These are phyloP conservation scores for Stigmatopora argus DNA, from an alignment of 2,113 vertebrate genomes.

Conservation along the genomic window DNA sequence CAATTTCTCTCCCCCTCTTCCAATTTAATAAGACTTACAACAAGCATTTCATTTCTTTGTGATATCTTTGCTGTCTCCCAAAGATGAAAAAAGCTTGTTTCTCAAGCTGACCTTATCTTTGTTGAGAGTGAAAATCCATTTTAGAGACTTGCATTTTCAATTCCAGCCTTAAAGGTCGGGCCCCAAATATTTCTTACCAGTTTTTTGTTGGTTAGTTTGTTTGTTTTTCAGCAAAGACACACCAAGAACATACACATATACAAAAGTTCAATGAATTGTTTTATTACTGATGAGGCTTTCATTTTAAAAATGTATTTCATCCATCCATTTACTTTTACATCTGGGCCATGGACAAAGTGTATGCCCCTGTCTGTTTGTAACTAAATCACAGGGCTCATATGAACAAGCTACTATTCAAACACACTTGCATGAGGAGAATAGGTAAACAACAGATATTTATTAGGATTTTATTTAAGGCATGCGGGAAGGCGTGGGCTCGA, in stretches of 20 bases:
- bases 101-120: constrained; percentile 32
- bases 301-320: too few relatives aligned
- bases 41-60: constrained; percentile 30
- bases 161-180: constrained; percentile 15
- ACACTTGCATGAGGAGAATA: too few relatives aligned
- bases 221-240: constrained; percentile 2
- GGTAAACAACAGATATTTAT: too few relatives aligned
- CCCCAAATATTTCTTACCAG: constrained; percentile 6
- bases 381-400: too few relatives aligned
- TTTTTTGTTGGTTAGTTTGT: background rate
- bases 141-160: constrained; percentile 34
- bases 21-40: constrained; percentile 22
- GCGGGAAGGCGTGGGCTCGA: too few relatives aligned
- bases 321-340: too few relatives aligned
- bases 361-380: too few relatives aligned
- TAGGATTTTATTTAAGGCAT: too few relatives aligned
- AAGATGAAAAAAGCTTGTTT: constrained; percentile 18
- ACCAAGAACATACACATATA: background rate
- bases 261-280: background rate
- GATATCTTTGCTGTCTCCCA: constrained; percentile 25
- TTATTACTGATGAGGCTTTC: background rate
- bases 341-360: too few relatives aligned
- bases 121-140: constrained; percentile 28
- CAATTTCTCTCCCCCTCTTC: constrained; percentile 23
- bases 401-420: too few relatives aligned